Conservation (phyloP, 2,113 vertebrate genomes). For the Paradisaea rubra region DNA sequence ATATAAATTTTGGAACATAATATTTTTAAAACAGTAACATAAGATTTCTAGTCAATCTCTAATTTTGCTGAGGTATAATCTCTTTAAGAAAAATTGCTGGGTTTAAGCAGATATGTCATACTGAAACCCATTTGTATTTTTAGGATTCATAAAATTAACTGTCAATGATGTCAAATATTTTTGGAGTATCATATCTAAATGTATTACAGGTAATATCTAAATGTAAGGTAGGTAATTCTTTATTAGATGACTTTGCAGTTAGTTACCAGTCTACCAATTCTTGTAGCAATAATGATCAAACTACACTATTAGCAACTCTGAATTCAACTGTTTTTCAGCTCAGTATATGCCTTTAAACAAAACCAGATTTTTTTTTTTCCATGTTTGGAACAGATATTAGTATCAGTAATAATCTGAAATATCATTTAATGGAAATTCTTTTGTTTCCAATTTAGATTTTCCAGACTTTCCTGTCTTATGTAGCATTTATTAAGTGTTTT, state of each 20-base stretch:
- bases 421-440: neutral
- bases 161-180: neutral
- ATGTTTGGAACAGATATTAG: neutral
- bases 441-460: neutral
- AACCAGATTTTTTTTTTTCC: neutral
- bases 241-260: neutral
- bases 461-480: neutral
- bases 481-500: slow-evolving; percentile 4
- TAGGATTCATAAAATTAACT: neutral
- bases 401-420: neutral
- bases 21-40: neutral
- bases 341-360: neutral
- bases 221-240: neutral
- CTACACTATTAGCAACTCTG: neutral
- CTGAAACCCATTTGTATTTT: neutral
- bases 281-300: neutral
- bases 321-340: neutral
- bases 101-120: neutral
- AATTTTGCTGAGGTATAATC: neutral
- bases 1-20: neutral
- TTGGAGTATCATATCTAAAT: neutral
- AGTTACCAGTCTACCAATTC: neutral
- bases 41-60: neutral
- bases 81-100: neutral
- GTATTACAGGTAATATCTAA: neutral